phyloP scores from a whole-genome alignment of 1,140 invertebrate genomes.

The Achroia grisella region DNA sequence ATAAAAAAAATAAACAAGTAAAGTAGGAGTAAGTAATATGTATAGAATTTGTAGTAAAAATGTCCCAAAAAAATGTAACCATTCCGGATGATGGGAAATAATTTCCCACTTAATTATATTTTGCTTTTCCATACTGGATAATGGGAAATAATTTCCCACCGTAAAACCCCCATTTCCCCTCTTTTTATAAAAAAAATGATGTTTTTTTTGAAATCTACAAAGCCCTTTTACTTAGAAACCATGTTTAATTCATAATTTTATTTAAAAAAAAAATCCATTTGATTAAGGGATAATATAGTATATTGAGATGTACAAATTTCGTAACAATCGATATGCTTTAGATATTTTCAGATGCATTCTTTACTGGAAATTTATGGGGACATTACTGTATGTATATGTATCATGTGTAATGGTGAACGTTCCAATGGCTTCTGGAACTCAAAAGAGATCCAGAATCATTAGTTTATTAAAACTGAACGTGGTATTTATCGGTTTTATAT shows the following conservation, averaged over 20 bases:
- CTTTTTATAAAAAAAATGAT: constrained; percentile 16
- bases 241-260: constrained; percentile 6
- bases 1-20: constrained; percentile 15
- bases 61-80: constrained; percentile 7
- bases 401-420: no score
- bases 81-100: constrained; percentile 25
- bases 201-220: constrained; percentile 18
- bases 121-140: no score
- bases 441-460: no score
- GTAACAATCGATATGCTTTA: no score
- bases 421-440: no score
- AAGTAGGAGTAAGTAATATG: constrained; percentile 21
- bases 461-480: no score
- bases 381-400: no score
- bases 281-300: not conserved
- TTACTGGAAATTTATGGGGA: no score
- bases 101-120: no score
- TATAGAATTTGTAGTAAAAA: constrained; percentile 25
- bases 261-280: constrained; percentile 7
- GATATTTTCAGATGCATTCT: no score
- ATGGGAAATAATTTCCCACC: constrained; percentile 38
- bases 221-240: constrained; percentile 7
- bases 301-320: no score
- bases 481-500: no score
- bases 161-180: constrained; percentile 28